Percentiles rank a stretch among this genome's conserved stretches.
Conservation (phyloP, 2,888 invertebrate genomes). For the Quadroppia sp. region DNA sequence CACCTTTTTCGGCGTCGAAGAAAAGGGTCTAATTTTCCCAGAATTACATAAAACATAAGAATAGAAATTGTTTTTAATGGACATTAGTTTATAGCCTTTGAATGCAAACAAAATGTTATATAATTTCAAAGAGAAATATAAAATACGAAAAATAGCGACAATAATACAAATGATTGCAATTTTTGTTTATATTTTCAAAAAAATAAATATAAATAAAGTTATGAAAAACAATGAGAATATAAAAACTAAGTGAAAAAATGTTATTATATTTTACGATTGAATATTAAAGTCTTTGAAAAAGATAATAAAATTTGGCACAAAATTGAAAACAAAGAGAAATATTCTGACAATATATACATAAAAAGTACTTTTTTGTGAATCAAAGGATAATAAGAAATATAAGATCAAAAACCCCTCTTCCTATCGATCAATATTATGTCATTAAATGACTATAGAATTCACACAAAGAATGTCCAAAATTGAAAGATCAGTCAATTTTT, state of each 20-base stretch:
- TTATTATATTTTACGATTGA: background rate
- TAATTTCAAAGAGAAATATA: too few relatives aligned
- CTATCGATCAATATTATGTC: background rate
- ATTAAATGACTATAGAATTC: background rate
- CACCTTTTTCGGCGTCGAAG: background rate
- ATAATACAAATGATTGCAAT: background rate
- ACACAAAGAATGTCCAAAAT: background rate
- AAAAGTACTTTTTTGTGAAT: too few relatives aligned
- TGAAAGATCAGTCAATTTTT: too few relatives aligned
- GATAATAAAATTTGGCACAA: too few relatives aligned
- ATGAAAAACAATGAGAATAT: too few relatives aligned
- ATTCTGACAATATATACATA: too few relatives aligned
- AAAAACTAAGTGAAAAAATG: too few relatives aligned
- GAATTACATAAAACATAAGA: background rate
- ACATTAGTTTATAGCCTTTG: background rate
- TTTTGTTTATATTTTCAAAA: background rate
- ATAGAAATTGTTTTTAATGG: background rate
- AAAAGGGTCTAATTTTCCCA: background rate
- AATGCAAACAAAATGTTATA: background rate
- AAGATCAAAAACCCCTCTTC: too few relatives aligned
- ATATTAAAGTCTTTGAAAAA: too few relatives aligned
- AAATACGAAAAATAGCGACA: background rate
- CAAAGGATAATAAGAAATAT: background rate
- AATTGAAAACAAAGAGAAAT: too few relatives aligned
- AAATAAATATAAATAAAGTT: conserved; percentile 1